Conservation (phyloP, 1,140 invertebrate genomes). For the Drosophila trapezifrons region DNA sequence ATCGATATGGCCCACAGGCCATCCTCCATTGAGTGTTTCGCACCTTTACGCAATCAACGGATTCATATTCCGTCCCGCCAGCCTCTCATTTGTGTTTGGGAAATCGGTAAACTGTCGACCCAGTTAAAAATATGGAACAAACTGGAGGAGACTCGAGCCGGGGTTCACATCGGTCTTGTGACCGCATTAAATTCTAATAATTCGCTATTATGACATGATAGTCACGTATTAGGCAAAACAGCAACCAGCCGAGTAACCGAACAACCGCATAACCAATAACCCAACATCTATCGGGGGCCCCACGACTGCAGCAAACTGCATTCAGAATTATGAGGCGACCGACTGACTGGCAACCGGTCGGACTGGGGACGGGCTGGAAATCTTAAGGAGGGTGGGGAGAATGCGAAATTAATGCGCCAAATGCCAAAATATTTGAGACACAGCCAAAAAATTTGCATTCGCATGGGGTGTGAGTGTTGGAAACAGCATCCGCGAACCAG, state of each 20-base stretch:
- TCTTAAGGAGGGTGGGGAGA: slow-evolving; percentile 20
- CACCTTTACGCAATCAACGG: slow-evolving; percentile 51
- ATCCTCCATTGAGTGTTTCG: slow-evolving; percentile 42
- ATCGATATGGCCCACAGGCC: slow-evolving; percentile 19
- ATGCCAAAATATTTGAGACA: slow-evolving; percentile 78
- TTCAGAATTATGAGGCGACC: slow-evolving; percentile 76
- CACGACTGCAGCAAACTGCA: slow-evolving; percentile 58
- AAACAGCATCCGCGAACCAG: slow-evolving; percentile 14
- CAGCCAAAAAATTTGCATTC: slow-evolving; percentile 70
- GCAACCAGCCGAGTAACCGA: slow-evolving; percentile 41
- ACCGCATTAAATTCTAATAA: slow-evolving; percentile 81
- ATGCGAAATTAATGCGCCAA: slow-evolving; percentile 77
- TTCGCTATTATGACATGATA: slow-evolving; percentile 82
- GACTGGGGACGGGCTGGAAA: slow-evolving; percentile 3
- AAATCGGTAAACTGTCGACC: slow-evolving; percentile 29
- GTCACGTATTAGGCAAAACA: slow-evolving; percentile 79
- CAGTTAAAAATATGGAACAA: slow-evolving; percentile 37
- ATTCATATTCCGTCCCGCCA: not conserved
- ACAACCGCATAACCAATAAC: slow-evolving; percentile 34
- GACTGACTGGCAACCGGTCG: slow-evolving; percentile 55
- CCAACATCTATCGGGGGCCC: slow-evolving; percentile 42
- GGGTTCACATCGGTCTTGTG: slow-evolving; percentile 39
- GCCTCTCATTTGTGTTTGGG: not conserved
- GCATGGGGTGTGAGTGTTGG: slow-evolving; percentile 37
- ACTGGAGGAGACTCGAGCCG: slow-evolving; percentile 7